Evolutionary conservation across 1,140 invertebrate genomes (phyloP).

Genomic region (Euura lappo): DNA sequence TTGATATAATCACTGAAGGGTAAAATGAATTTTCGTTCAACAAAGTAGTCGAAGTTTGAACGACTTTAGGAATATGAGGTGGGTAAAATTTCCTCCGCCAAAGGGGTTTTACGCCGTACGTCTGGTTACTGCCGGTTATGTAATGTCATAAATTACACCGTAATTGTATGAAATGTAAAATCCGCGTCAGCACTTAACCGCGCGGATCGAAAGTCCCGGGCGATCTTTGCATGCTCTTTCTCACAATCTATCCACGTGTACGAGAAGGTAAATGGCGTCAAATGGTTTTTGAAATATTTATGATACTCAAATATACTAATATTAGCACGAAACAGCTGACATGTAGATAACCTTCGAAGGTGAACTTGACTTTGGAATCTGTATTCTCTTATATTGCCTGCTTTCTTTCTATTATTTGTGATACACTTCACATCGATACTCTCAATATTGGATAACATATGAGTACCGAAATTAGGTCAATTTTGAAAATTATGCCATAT

Average conservation of each 20-base stretch:
- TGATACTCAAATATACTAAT: no score
- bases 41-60: background rate
- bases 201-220: background rate
- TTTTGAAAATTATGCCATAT: no score
- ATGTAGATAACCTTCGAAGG: no score
- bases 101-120: background rate
- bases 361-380: background rate
- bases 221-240: background rate
- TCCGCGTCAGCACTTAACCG: background rate
- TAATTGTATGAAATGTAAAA: background rate
- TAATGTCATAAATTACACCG: conserved; percentile 1
- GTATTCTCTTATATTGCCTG: background rate
- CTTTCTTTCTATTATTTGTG: background rate
- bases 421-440: no score
- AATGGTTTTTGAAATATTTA: background rate
- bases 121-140: background rate
- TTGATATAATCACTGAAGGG: background rate
- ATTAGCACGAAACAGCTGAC: no score
- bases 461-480: no score
- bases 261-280: background rate
- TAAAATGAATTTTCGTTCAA: background rate
- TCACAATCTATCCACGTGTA: background rate
- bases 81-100: background rate
- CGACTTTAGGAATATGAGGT: background rate
- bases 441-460: no score